Evolutionary conservation across 2,888 invertebrate genomes (phyloP).

Genomic region (Enoplolaimus lenunculus): DNA sequence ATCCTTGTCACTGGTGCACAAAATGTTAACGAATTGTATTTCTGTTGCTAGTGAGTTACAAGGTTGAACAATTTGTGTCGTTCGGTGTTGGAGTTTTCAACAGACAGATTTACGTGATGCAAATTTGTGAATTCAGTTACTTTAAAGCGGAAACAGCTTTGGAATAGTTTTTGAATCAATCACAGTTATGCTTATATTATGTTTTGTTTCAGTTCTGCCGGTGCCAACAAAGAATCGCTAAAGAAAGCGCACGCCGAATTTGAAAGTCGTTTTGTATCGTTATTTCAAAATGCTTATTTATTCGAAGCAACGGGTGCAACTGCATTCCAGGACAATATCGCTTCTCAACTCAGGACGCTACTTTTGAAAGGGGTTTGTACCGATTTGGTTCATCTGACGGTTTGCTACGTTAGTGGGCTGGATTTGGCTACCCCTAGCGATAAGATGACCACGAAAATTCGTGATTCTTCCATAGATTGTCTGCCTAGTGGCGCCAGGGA

Average conservation of each 20-base stretch:
- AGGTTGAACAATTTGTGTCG: no score
- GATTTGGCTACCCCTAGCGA: conserved; percentile 2
- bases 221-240: background rate
- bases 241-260: conserved; percentile 25
- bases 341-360: conserved; percentile 35
- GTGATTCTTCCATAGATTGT: conserved; percentile 9
- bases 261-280: conserved; percentile 24
- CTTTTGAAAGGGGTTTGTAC: conserved; percentile 41
- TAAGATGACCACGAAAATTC: conserved; percentile 21
- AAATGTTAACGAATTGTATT: no score
- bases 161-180: no score
- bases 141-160: no score
- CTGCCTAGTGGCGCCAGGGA: background rate
- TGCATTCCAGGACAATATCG: conserved; percentile 12
- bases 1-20: no score
- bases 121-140: no score
- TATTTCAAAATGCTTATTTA: conserved; percentile 29
- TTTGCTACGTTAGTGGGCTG: conserved; percentile 25
- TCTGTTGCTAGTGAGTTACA: no score
- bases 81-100: no score
- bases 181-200: no score
- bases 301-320: conserved; percentile 27
- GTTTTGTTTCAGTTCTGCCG: background rate
- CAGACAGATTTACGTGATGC: no score
- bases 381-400: conserved; percentile 40